phyloP scores from a whole-genome alignment of 2,888 invertebrate species.

The Hemicrepidius hirtus region DNA sequence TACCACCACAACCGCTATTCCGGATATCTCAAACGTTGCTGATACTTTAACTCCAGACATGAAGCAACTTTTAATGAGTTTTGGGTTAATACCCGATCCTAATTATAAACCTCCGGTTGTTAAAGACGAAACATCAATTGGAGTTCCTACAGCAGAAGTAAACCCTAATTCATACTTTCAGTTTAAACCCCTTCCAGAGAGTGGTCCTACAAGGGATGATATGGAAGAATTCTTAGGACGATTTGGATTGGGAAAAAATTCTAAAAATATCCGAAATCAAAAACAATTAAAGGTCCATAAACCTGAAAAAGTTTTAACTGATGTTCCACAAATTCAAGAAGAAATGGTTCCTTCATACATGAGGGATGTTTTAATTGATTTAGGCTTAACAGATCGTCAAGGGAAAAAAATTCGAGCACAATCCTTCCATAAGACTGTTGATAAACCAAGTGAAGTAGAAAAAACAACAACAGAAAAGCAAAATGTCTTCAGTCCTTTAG shows the following conservation, averaged over 20 bases:
- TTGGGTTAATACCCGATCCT: conserved; percentile 70
- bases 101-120: conserved; percentile 55
- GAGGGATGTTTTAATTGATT: conserved; percentile 65
- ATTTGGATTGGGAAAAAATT: conserved; percentile 67
- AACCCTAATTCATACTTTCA: conserved; percentile 67
- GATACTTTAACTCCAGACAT: conserved; percentile 70
- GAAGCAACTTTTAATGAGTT: conserved; percentile 71
- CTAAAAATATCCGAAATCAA: conserved; percentile 48
- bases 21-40: conserved; percentile 67
- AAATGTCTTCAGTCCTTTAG: conserved; percentile 66
- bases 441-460: conserved; percentile 44
- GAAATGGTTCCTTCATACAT: conserved; percentile 68
- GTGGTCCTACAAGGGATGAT: conserved; percentile 63
- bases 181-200: conserved; percentile 70
- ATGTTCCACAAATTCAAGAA: conserved; percentile 63
- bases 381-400: conserved; percentile 64
- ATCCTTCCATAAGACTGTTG: conserved; percentile 43
- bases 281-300: conserved; percentile 49
- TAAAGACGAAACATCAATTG: conserved; percentile 45
- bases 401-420: conserved; percentile 52
- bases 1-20: conserved; percentile 59
- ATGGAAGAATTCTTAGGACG: conserved; percentile 68
- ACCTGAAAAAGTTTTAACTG: conserved; percentile 49
- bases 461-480: conserved; percentile 32
- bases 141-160: conserved; percentile 64